Percentiles rank a stretch among this genome's conserved stretches.
Conservation (phyloP, 2,888 invertebrate species). For the Celastrina argiolus region DNA sequence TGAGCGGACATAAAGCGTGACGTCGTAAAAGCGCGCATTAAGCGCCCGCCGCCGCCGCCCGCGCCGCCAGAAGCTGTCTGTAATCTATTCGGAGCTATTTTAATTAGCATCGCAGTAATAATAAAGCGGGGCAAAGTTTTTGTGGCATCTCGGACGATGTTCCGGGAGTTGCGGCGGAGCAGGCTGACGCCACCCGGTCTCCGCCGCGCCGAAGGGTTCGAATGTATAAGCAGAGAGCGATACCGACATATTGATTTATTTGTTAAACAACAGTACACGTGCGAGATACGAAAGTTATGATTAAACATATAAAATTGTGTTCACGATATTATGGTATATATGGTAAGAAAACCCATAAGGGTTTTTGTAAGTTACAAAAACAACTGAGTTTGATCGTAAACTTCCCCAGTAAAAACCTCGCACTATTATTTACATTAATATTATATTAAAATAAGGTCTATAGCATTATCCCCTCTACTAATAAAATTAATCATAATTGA, state of each 20-base stretch:
- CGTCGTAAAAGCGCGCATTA: slow-evolving; percentile 74
- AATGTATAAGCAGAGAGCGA: slow-evolving; percentile 18
- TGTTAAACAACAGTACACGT: neutral
- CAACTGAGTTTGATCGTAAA: too few relatives aligned
- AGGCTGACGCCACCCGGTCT: slow-evolving; percentile 34
- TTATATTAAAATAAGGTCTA: too few relatives aligned
- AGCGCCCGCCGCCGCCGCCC: slow-evolving; percentile 58
- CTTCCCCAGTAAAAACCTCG: too few relatives aligned
- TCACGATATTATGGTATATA: too few relatives aligned
- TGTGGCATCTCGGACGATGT: slow-evolving; percentile 62
- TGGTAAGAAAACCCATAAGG: too few relatives aligned
- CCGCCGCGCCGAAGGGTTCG: slow-evolving; percentile 26
- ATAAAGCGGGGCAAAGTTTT: slow-evolving; percentile 69
- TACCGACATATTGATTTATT: neutral
- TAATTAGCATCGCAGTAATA: slow-evolving; percentile 74
- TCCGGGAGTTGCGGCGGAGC: slow-evolving; percentile 50
- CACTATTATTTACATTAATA: too few relatives aligned
- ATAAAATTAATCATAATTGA: too few relatives aligned
- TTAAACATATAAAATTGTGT: neutral
- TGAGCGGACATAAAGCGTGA: slow-evolving; percentile 74
- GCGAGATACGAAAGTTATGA: neutral
- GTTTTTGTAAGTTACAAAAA: too few relatives aligned
- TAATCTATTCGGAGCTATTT: slow-evolving; percentile 75
- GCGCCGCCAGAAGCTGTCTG: slow-evolving; percentile 68
- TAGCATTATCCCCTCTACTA: too few relatives aligned